A percentile compares a stretch with the other conserved stretches of the same genome.
Evolutionary conservation across 2,797 vertebrate genomes (phyloP).

Genomic region (Cossypha polioptera): DNA sequence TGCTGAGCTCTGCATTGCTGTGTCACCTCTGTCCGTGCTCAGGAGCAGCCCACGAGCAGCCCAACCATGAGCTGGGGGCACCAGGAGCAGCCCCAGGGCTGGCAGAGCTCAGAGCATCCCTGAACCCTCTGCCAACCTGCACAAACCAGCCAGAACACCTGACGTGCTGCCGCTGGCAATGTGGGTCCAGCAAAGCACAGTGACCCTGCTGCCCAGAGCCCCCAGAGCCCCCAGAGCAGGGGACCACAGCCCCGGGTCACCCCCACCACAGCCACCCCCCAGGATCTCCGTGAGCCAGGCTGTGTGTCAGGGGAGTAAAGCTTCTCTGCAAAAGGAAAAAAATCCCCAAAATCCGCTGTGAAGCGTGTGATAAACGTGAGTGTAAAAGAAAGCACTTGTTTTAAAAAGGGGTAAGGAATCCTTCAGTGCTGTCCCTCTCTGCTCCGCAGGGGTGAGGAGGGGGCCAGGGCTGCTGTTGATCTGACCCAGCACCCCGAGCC

Average conservation of each 20-base stretch:
- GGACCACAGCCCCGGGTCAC: accelerated
- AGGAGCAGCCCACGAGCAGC: not conserved
- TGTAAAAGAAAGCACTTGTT: not conserved
- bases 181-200: not conserved
- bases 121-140: not conserved
- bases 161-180: accelerated
- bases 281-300: accelerated
- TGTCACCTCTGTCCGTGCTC: accelerated
- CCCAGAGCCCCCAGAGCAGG: accelerated
- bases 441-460: not conserved
- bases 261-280: accelerated
- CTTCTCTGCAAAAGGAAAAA: not conserved
- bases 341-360: accelerated
- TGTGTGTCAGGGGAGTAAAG: not conserved
- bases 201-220: accelerated
- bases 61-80: accelerated
- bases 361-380: not conserved
- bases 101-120: accelerated
- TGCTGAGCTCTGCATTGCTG: accelerated
- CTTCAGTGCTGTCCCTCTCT: not conserved
- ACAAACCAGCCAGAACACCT: accelerated
- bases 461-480: not conserved
- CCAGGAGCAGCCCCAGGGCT: accelerated
- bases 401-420: not conserved
- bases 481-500: not conserved